Base-by-base conservation (phyloP, 1,140 invertebrate genomes). In the Aphaenogaster rudis region DNA sequence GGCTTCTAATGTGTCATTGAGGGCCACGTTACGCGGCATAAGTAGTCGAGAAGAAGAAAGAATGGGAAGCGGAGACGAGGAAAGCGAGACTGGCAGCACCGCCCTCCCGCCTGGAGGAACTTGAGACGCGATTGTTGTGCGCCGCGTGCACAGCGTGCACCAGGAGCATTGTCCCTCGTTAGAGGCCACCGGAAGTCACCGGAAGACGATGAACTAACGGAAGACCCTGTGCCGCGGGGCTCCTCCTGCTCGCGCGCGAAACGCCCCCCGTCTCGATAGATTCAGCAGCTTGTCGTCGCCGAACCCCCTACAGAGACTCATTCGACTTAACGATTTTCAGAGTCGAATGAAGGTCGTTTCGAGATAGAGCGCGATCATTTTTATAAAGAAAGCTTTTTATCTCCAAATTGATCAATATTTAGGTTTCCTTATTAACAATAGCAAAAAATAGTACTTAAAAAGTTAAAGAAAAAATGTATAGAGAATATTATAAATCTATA, bases 121-220 rank as follows among this genome's bases (percentile, higher is more conserved):
- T 95, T 93, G 95, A 95, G 95, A 95, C 95, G 93, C 93, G 93
- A 95, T 95, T 95, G 94, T 95, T 95, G 88, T 89, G 89, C 94
- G 92, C 94, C 93, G 94, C 93, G 93, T 95, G 94, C 93, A 91
- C 93, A 84, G 66, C 90, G 86, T 90, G 85, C 87, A 90, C 88
- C 81, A 87, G 85, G 76, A 87, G 87, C 90, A 93, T 93, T 94
- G 90, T 93, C 88, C 91, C 87, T 88, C 86, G 89, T 91, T 92
- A 91, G 90, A 92, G 93, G 93, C 94, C 94, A 95, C 94, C 94
- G 94, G 94, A 94, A 94, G 94, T 94, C 94, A 94, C 93, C 92
- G 94, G 95, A 95, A 95, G 94, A 95, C 94, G 94, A 95, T 94
- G 91, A 94, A 94, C 94, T 93, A 94, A 93, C 94, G 94, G 93